phyloP scores from a whole-genome alignment of 2,797 vertebrate genomes.

The Spondyliosoma cantharus region DNA sequence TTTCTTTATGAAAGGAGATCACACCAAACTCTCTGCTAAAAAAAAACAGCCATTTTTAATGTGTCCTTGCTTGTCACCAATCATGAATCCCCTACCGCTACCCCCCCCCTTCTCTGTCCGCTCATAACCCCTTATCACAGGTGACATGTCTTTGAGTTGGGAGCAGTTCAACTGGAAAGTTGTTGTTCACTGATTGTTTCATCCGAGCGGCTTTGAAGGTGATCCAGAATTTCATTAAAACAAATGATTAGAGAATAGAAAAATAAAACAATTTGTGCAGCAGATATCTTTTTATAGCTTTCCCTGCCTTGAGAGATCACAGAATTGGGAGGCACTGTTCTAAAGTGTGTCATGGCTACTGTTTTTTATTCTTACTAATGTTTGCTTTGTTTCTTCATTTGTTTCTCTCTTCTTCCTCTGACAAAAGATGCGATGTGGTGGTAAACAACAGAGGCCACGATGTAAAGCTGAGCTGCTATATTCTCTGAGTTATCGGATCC shows the following conservation, averaged over 20 bases:
- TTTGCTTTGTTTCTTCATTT: background rate
- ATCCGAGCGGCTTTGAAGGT: background rate
- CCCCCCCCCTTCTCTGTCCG: background rate
- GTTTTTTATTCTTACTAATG: background rate
- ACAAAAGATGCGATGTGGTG: background rate
- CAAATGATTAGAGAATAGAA: background rate
- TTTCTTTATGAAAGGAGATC: slow-evolving; percentile 21
- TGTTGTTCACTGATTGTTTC: background rate
- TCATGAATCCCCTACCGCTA: background rate
- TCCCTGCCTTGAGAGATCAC: background rate
- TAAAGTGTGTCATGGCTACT: background rate
- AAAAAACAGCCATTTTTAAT: slow-evolving; percentile 12
- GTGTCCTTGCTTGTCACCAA: background rate
- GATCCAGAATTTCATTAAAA: background rate
- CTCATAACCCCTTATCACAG: background rate
- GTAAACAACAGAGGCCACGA: background rate
- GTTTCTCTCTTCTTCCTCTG: background rate
- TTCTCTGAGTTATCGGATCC: background rate
- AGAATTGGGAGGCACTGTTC: background rate
- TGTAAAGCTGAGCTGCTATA: background rate
- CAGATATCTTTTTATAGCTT: background rate
- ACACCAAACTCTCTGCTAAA: slow-evolving; percentile 3
- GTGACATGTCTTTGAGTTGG: background rate
- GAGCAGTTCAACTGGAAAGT: background rate
- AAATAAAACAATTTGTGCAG: background rate